Conservation (phyloP, 2,797 vertebrate genomes). For the Muraenolepis orangiensis region DNA sequence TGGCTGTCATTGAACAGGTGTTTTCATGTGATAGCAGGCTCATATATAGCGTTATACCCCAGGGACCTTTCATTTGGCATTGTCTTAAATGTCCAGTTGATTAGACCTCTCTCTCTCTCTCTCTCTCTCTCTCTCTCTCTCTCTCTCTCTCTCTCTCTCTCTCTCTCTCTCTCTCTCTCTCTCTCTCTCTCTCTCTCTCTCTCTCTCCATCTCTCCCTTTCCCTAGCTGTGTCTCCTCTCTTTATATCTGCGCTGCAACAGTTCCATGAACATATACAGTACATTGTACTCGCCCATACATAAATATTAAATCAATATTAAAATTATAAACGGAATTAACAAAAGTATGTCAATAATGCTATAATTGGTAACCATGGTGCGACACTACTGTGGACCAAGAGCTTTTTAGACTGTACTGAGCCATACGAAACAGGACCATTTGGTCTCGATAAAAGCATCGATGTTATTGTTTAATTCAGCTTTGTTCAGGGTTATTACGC, state of each 20-base stretch:
- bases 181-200: background rate
- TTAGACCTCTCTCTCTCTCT: constrained; percentile 5
- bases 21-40: constrained; percentile 69
- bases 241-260: too few relatives aligned
- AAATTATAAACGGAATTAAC: background rate
- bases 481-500: too few relatives aligned
- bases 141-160: constrained; percentile 1
- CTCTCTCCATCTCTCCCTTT: too few relatives aligned
- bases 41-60: constrained; percentile 74
- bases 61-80: background rate
- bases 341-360: background rate
- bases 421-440: background rate
- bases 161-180: background rate
- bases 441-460: background rate
- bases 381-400: background rate
- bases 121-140: background rate
- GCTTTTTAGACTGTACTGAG: too few relatives aligned
- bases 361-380: background rate
- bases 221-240: too few relatives aligned
- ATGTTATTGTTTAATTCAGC: too few relatives aligned
- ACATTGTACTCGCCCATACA: too few relatives aligned
- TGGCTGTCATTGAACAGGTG: constrained; percentile 72
- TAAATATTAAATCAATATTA: background rate
- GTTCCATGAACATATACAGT: background rate
- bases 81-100: constrained; percentile 18